Percentiles rank a stretch among this genome's conserved stretches.
Evolutionary conservation across 2,113 vertebrate species (phyloP).

Genomic region (Amblyornis subalaris): DNA sequence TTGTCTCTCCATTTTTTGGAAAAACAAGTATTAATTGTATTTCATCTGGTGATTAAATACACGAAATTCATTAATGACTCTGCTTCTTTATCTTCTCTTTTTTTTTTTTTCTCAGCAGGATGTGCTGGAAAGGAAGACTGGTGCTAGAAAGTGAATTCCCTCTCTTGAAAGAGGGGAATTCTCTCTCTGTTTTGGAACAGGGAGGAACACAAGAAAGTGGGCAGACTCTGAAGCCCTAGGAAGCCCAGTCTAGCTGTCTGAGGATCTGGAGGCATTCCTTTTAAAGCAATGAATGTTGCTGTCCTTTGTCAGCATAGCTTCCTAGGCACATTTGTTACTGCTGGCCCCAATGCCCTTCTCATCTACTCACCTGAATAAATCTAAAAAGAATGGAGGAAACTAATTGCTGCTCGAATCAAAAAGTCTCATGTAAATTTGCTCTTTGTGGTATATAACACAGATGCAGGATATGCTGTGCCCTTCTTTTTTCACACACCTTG

Average conservation of each 20-base stretch:
- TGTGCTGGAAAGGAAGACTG: not conserved
- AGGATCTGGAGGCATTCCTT: not conserved
- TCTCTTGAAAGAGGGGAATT: not conserved
- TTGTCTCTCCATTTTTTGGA: not conserved
- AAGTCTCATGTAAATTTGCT: conserved; percentile 35
- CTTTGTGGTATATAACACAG: not conserved
- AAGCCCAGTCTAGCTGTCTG: not conserved
- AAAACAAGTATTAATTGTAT: not conserved
- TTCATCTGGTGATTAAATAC: not conserved
- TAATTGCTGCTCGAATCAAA: conserved; percentile 36
- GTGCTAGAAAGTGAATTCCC: not conserved
- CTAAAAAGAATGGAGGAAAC: conserved; percentile 10
- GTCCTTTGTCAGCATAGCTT: not conserved
- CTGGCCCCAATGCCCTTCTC: not conserved
- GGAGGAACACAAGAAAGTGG: not conserved
- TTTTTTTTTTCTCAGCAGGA: not conserved
- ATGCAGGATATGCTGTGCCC: not conserved
- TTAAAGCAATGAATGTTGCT: not conserved
- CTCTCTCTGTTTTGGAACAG: not conserved
- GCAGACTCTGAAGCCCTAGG: not conserved
- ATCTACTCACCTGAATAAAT: conserved; percentile 41
- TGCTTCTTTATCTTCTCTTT: accelerated
- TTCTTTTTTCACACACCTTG: not conserved
- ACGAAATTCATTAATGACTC: not conserved
- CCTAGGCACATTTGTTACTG: not conserved